Conservation (phyloP, 2,113 vertebrate genomes). For the Crotalus tigris region DNA sequence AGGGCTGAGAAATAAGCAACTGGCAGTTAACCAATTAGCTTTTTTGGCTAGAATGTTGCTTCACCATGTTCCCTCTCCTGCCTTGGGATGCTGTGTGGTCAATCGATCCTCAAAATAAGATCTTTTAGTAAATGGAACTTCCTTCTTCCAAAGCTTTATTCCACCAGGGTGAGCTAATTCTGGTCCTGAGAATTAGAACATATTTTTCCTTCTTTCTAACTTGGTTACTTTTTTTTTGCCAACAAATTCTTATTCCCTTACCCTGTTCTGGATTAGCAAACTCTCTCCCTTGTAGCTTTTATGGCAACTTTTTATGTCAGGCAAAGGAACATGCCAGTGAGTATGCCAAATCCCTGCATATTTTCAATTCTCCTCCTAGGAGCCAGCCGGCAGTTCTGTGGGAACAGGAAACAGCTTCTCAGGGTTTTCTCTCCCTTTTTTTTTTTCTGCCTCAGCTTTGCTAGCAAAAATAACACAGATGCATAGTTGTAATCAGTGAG, state of each 20-base stretch:
- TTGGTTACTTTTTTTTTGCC: not conserved
- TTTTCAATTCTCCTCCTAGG: not conserved
- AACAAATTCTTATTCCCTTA: not conserved
- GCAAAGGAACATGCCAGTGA: not conserved
- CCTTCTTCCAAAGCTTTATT: not conserved
- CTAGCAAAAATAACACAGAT: not conserved
- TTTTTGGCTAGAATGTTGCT: not conserved
- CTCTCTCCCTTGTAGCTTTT: not conserved
- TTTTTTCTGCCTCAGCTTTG: too few species aligned
- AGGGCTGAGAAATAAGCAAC: not conserved
- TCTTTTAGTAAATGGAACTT: not conserved
- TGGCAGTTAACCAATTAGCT: not conserved
- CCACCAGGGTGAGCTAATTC: not conserved
- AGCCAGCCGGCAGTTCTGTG: not conserved
- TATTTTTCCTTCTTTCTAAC: not conserved
- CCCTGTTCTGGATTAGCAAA: not conserved
- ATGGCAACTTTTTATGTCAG: not conserved
- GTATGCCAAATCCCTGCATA: not conserved
- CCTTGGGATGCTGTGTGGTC: not conserved
- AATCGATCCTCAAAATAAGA: not conserved
- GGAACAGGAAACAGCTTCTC: not conserved
- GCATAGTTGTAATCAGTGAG: not conserved
- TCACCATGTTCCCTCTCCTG: not conserved
- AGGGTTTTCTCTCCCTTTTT: not conserved
- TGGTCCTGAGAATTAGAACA: not conserved